Evolutionary conservation across 2,113 vertebrate genomes (phyloP).

Genomic region (Xyrauchen texanus): DNA sequence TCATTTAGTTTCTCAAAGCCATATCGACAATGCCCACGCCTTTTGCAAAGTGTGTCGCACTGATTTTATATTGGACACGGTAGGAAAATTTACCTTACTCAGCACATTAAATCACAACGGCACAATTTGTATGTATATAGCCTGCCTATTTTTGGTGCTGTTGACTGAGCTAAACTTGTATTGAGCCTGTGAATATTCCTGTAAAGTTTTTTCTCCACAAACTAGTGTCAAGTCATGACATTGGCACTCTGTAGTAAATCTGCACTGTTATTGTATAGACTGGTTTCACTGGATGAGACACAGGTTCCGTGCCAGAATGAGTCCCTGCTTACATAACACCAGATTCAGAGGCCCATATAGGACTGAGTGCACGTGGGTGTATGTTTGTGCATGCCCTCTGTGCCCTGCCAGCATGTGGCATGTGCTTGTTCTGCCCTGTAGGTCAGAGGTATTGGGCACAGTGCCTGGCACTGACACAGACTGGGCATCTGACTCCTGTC

Average conservation of each 20-base stretch:
- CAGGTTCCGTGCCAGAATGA: slow-evolving; percentile 38
- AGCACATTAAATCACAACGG: too few species aligned
- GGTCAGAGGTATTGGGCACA: slow-evolving; percentile 64
- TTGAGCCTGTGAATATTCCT: too few species aligned
- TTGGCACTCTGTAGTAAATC: neutral
- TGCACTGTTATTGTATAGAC: neutral
- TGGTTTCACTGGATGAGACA: slow-evolving; percentile 30
- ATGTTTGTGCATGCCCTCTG: slow-evolving; percentile 48
- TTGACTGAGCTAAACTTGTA: too few species aligned
- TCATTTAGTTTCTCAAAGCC: too few species aligned
- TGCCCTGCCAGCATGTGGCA: slow-evolving; percentile 60
- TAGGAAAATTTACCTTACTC: too few species aligned
- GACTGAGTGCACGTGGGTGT: slow-evolving; percentile 38
- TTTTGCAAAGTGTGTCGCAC: too few species aligned
- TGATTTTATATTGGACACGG: too few species aligned
- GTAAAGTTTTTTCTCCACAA: too few species aligned
- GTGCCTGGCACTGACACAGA: slow-evolving; percentile 67
- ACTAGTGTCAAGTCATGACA: too few species aligned
- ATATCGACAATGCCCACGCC: too few species aligned
- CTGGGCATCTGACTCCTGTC: slow-evolving; percentile 67
- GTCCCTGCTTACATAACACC: slow-evolving; percentile 39
- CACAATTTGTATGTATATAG: too few species aligned
- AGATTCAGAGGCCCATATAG: slow-evolving; percentile 46
- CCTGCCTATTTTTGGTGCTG: too few species aligned
- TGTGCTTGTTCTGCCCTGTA: slow-evolving; percentile 60